Percentiles rank a stretch among this genome's conserved stretches.
These are phyloP conservation scores for Heliconius melpomene DNA, from an alignment of 1,140 invertebrate genomes.

Conservation along the genomic window DNA sequence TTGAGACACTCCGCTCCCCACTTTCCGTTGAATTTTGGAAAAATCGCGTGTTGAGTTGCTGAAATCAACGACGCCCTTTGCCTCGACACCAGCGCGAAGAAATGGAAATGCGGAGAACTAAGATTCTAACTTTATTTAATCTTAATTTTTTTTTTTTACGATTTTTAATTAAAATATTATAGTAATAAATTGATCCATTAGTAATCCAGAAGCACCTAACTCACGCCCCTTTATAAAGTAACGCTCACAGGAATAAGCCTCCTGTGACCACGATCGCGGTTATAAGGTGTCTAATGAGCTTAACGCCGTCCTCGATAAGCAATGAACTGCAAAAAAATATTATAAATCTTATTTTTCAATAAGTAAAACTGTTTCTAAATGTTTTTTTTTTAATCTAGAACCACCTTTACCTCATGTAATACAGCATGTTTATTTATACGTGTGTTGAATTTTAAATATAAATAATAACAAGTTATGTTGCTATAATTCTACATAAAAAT, in stretches of 20 bases:
- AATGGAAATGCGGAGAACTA: no score
- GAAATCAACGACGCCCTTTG: no score
- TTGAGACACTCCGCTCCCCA: no score
- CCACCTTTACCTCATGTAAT: neutral
- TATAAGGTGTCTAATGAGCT: constrained; percentile 65
- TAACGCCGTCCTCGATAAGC: constrained; percentile 34
- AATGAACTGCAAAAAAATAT: neutral
- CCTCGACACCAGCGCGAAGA: no score
- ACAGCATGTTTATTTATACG: neutral
- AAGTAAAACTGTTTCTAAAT: neutral
- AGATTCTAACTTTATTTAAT: no score
- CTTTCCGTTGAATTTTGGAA: no score
- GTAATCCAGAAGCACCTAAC: neutral
- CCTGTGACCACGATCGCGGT: constrained; percentile 52
- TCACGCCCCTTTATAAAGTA: neutral
- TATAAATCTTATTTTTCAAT: neutral
- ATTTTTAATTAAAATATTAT: neutral
- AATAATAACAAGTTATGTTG: constrained; percentile 10
- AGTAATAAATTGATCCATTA: neutral
- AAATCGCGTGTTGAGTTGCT: no score
- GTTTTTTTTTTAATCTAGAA: no score
- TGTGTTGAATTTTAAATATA: neutral
- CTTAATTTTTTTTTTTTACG: no score
- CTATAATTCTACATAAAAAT: constrained; percentile 18
- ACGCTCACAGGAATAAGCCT: neutral